These are phyloP conservation scores for Deilephila porcellus DNA, from an alignment of 2,888 invertebrate species.

Conservation along the genomic window DNA sequence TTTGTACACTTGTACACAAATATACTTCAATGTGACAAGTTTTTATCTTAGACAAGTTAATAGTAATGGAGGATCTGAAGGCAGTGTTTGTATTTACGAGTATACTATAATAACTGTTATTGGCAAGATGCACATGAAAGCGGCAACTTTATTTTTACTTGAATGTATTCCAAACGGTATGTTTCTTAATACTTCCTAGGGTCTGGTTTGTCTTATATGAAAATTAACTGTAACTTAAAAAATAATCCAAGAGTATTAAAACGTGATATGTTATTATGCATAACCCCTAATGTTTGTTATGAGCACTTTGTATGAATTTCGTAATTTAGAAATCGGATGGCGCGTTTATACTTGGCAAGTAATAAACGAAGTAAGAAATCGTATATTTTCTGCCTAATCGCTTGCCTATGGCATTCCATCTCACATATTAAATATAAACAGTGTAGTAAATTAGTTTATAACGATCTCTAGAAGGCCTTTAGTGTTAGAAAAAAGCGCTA, in stretches of 20 bases:
- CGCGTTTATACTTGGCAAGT: background rate
- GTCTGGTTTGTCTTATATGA: background rate
- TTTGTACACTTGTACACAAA: background rate
- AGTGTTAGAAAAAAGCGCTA: slow-evolving; percentile 46
- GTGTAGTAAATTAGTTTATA: slow-evolving; percentile 7
- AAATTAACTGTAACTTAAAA: slow-evolving; percentile 31
- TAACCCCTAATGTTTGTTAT: slow-evolving; percentile 17
- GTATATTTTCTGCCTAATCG: slow-evolving; percentile 13
- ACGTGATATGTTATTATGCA: background rate
- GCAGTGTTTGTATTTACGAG: slow-evolving; percentile 66
- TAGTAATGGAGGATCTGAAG: slow-evolving; percentile 48
- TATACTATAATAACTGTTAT: slow-evolving; percentile 49
- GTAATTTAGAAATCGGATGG: slow-evolving; percentile 13
- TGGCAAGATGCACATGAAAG: slow-evolving; percentile 60
- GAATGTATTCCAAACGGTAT: background rate
- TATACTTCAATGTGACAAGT: background rate
- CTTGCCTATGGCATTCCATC: background rate
- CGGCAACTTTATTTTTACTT: slow-evolving; percentile 34
- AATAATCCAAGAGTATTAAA: slow-evolving; percentile 23
- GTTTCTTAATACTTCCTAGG: slow-evolving; percentile 3
- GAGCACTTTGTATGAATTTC: background rate
- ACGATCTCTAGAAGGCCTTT: slow-evolving; percentile 18
- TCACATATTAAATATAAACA: background rate
- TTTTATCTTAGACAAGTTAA: slow-evolving; percentile 4
- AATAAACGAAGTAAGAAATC: background rate